Evolutionary conservation across 2,797 vertebrate species (phyloP), one percentile per base, ranked within the genome.

Genomic region (Chloroceryle inda): DNA sequence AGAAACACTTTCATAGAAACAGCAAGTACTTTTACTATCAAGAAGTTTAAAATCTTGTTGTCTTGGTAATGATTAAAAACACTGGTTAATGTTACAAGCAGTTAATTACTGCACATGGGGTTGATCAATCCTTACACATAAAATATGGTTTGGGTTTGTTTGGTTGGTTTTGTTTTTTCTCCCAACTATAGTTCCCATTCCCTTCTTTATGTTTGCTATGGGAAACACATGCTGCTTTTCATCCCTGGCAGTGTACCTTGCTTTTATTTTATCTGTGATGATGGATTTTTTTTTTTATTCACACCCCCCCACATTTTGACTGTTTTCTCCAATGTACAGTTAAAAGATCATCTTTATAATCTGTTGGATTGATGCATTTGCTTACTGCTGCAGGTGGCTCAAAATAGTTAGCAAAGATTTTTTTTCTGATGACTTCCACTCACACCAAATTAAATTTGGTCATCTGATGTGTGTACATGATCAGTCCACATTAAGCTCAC

Each of bases 301-400:
- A 37, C 37, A 9, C 37, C 37, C 37, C 37, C 37, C 4, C 6
- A 5, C 6, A 13, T 6, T 21, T 55, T 42, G 0, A 1, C 17
- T 38, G 12, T 45, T 31, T 74, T 67, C 50, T 52, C 50, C 37
- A 61, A 2, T 5, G 1, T 27, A 7, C 18, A 52, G 2, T 71
- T 80, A 40, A 72, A 72, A 81, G 26, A 6, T 66, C 4, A 40
- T 73, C 9, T 21, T 45, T 78, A 58, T 78, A 58, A 21, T 31
- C 79, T 67, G 27, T 63, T 55, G 37, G 37, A 37, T 20, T 55
- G 11, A 33, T 68, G 22, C 73, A 26, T 80, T 83, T 86, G 4
- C n/a, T 85, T 77, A 73, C n/a, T 87, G 9, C n/a, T 62, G 42
- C 11, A 83, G n/a, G 27, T 79, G 38, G 27, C 19, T 85, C 16